Evolutionary conservation across 2,113 vertebrate genomes (phyloP), one percentile per base, ranked within the genome.

Genomic region (Thamnaconus septentrionalis): DNA sequence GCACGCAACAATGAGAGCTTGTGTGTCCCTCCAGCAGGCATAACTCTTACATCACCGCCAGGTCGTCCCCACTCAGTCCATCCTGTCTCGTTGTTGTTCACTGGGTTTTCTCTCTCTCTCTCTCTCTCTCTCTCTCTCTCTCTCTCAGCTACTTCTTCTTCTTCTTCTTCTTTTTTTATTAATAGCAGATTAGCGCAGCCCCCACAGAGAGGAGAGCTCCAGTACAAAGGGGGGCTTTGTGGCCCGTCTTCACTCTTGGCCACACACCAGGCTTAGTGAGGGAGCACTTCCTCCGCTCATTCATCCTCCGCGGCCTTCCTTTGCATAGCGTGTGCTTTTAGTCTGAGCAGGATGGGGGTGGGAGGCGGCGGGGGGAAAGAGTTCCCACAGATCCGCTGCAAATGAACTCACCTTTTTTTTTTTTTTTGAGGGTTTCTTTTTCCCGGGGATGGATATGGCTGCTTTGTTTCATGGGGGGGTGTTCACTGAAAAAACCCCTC

Each of bases 241-340:
- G 83, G 90, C 55, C 78, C 73, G 84, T 87, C 87, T 87, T 88
- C 84, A 83, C 85, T 91, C 88, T 90, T 89, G 91, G 88, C 92
- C 90, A 91, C 92, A 91, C 91, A 91, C 89, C 88, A 88, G 88
- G 90, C 89, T 87, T 84, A 90, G 89, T 88, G 87, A 90, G 87
- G 85, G 83, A 90, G 88, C 87, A 90, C 88, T 93, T 92, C 91
- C 91, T 93, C 86, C 71, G 69, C 88, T 90, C 82, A 90, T 89
- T 92, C 90, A 90, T 87, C 81, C 86, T 88, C 85, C 75, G 66
- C 67, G 63, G 84, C 84, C 85, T 88, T 85, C 83, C 84, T 87
- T 87, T 88, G 83, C 88, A 88, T 71, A 87, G 78, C 80, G 77
- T 84, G 80, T 78, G 86, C 87, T 90, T 88, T 90, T 80, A 87